These are phyloP conservation scores for Timema cristinae DNA, from an alignment of 2,888 invertebrate genomes.

Conservation along the genomic window DNA sequence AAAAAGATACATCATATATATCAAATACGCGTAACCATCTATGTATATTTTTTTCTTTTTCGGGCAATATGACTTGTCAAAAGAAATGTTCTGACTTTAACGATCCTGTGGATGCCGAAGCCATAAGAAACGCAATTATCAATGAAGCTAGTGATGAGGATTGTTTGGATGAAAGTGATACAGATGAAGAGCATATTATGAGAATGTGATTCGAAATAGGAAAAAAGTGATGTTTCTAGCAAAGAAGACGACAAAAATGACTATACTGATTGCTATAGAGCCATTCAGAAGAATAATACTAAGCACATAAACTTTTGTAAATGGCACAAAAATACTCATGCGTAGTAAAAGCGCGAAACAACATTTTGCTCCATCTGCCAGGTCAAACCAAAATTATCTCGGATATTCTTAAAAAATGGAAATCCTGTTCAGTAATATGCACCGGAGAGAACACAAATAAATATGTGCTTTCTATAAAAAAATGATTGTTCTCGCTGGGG, in stretches of 20 bases:
- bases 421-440: not conserved
- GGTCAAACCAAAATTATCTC: not conserved
- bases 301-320: not conserved
- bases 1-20: too few relatives aligned
- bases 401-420: not conserved
- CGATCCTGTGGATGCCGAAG: too few relatives aligned
- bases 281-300: too few relatives aligned
- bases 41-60: too few relatives aligned
- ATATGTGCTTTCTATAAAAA: constrained; percentile 8
- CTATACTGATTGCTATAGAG: not conserved
- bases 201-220: too few relatives aligned
- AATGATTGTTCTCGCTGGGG: constrained; percentile 1
- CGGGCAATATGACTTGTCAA: too few relatives aligned
- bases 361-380: not conserved
- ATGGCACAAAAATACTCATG: not conserved
- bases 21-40: too few relatives aligned
- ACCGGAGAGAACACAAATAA: not conserved
- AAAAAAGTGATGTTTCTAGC: not conserved
- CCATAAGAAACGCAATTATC: not conserved
- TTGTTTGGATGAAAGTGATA: constrained; percentile 9
- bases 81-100: not conserved
- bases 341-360: not conserved
- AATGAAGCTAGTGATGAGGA: not conserved
- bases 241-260: not conserved
- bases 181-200: not conserved